Percentiles rank a stretch among this genome's conserved stretches.
phyloP scores from a whole-genome alignment of 2,888 invertebrate genomes.

The Drosophila mayaguana region DNA sequence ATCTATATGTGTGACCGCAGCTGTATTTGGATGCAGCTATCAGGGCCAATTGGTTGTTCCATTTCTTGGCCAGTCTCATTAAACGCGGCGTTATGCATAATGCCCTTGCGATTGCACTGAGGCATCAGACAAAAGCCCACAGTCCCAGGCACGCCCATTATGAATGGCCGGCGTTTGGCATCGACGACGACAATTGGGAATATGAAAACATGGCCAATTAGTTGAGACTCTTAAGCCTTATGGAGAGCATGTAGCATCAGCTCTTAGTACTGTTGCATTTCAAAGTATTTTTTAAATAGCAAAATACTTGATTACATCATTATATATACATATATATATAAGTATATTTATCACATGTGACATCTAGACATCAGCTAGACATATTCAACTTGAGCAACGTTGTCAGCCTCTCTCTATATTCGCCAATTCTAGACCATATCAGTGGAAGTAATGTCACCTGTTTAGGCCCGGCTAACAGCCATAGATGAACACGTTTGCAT shows the following conservation, averaged over 20 bases:
- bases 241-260: neutral
- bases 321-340: neutral
- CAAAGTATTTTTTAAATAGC: no score
- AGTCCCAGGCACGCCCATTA: neutral
- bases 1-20: neutral
- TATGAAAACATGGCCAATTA: neutral
- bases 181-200: neutral
- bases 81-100: conserved; percentile 17
- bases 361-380: neutral
- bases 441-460: neutral
- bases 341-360: neutral
- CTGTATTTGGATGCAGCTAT: neutral
- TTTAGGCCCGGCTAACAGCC: neutral
- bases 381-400: neutral
- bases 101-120: conserved; percentile 1
- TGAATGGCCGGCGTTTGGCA: neutral
- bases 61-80: conserved; percentile 12
- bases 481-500: conserved; percentile 14
- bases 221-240: neutral
- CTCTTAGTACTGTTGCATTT: no score
- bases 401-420: no score
- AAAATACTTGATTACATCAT: no score
- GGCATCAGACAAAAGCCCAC: conserved; percentile 7
- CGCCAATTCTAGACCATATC: neutral
- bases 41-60: conserved; percentile 11